phyloP scores from a whole-genome alignment of 2,113 vertebrate species.

The Python bivittatus region DNA sequence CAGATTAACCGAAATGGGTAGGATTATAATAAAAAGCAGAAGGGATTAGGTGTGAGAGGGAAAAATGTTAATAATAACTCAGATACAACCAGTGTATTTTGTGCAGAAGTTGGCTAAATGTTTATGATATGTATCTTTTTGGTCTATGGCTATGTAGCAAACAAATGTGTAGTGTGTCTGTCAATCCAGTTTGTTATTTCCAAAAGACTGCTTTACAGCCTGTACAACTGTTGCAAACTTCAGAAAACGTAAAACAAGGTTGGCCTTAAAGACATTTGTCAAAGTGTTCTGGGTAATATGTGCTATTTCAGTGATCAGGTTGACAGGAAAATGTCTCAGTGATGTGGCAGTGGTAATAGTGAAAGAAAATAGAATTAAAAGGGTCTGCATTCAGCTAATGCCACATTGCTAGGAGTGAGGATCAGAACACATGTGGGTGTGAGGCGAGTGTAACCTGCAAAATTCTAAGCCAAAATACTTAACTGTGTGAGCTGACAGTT shows the following conservation, averaged over 20 bases:
- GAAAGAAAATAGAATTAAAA: rapidly evolving
- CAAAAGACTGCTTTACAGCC: slow-evolving; percentile 5
- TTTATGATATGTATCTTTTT: background rate
- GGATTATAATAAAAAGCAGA: slow-evolving; percentile 75
- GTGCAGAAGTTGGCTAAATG: slow-evolving; percentile 12
- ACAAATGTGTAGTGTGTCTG: background rate
- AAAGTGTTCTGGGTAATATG: background rate
- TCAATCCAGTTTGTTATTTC: background rate
- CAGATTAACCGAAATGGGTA: slow-evolving; percentile 77
- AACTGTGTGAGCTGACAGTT: background rate
- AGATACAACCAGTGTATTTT: slow-evolving; percentile 22
- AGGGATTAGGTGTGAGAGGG: slow-evolving; percentile 68
- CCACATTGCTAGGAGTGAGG: background rate
- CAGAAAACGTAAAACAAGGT: background rate
- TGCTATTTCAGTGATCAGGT: background rate
- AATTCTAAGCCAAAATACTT: background rate
- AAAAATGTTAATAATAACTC: slow-evolving; percentile 61
- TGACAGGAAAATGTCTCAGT: background rate
- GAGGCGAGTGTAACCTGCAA: background rate
- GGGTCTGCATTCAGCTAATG: background rate
- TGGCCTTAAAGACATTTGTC: background rate
- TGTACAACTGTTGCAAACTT: slow-evolving; percentile 8
- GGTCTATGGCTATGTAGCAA: background rate
- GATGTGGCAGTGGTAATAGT: rapidly evolving
- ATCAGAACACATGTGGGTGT: background rate